phyloP scores from a whole-genome alignment of 1,140 invertebrate species.

The Odontomachus brunneus region DNA sequence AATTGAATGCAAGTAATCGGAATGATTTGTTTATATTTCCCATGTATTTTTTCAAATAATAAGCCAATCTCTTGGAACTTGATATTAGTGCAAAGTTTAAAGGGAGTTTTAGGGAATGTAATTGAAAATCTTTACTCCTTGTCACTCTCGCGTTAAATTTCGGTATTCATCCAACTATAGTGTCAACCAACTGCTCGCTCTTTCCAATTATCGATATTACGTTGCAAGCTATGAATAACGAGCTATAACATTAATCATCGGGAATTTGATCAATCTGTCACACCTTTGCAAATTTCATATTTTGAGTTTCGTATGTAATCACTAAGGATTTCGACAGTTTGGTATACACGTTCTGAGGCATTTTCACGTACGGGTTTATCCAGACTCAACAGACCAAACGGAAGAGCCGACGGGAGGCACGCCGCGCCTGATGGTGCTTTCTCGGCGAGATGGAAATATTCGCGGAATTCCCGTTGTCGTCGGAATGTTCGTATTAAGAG shows the following conservation, averaged over 20 bases:
- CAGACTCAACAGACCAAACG: background rate
- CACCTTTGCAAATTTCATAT: too few relatives aligned
- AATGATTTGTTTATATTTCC: background rate
- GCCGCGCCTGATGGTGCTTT: background rate
- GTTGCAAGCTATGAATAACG: too few relatives aligned
- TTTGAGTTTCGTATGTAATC: too few relatives aligned
- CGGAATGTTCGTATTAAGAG: constrained; percentile 65
- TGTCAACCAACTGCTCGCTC: too few relatives aligned
- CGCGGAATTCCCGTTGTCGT: constrained; percentile 48
- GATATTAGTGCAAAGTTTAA: background rate
- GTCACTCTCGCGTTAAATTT: constrained; percentile 3
- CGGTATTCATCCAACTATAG: background rate
- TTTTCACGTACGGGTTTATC: background rate
- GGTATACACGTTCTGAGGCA: too few relatives aligned
- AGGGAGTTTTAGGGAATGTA: background rate
- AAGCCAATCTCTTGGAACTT: constrained; percentile 9
- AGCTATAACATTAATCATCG: too few relatives aligned
- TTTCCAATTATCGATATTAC: background rate
- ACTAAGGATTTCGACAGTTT: too few relatives aligned
- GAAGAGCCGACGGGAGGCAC: background rate
- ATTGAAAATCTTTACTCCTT: background rate
- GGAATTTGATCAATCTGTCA: too few relatives aligned
- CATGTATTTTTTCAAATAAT: background rate
- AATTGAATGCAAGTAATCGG: background rate
- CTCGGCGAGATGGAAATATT: constrained; percentile 47